A percentile compares a stretch with the other conserved stretches of the same genome.
Evolutionary conservation across 2,888 invertebrate species (phyloP).

Genomic region (Linnaemya tessellans): DNA sequence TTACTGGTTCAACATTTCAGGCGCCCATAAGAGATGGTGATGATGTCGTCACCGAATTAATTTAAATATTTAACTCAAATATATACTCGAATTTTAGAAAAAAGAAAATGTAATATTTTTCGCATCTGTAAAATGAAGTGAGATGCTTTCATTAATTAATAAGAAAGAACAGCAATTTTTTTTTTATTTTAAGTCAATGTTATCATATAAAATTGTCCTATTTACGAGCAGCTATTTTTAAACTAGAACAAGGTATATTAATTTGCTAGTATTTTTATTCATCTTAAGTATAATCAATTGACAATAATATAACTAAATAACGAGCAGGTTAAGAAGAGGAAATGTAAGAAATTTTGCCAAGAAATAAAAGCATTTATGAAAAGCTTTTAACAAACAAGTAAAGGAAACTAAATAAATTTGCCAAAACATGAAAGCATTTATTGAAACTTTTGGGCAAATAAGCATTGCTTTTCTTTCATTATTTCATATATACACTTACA

Average conservation of each 20-base stretch:
- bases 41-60: conserved; percentile 83
- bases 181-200: background rate
- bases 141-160: conserved; percentile 5
- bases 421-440: conserved; percentile 22
- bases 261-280: conserved; percentile 61
- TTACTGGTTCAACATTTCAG: conserved; percentile 88
- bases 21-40: conserved; percentile 85
- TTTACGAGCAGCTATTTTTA: conserved; percentile 64
- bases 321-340: background rate
- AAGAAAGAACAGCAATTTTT: background rate
- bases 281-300: conserved; percentile 35
- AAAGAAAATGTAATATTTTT: conserved; percentile 5
- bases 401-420: conserved; percentile 5
- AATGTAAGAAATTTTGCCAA: conserved; percentile 11
- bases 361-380: conserved; percentile 25
- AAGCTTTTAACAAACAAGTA: background rate
- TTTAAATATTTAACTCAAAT: conserved; percentile 76
- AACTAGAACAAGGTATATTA: conserved; percentile 33
- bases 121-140: background rate
- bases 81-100: conserved; percentile 27
- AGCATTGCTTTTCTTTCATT: conserved; percentile 24
- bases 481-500: background rate
- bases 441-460: conserved; percentile 12
- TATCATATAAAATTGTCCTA: conserved; percentile 17
- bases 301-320: conserved; percentile 34